Evolutionary conservation across 1,140 invertebrate genomes (phyloP).

Genomic region (Hylyphantes graminicola): DNA sequence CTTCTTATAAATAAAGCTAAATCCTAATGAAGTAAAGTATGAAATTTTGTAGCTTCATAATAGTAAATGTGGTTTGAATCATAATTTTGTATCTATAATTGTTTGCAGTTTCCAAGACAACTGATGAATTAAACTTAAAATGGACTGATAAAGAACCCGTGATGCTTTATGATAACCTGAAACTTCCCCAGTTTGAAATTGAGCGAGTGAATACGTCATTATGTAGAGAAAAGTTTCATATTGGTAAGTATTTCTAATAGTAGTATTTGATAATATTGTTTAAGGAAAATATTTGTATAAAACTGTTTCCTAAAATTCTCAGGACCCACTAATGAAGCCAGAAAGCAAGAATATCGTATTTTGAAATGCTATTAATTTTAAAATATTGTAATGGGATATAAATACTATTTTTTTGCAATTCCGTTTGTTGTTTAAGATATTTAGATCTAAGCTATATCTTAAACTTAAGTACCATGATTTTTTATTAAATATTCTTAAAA

Average conservation of each 20-base stretch:
- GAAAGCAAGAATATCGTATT: too few relatives aligned
- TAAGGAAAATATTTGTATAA: background rate
- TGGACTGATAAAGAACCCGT: constrained; percentile 82
- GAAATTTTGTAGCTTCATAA: background rate
- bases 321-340: too few relatives aligned
- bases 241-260: constrained; percentile 66
- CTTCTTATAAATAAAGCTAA: background rate
- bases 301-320: too few relatives aligned
- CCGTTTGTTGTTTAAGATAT: too few relatives aligned
- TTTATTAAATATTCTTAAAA: too few relatives aligned
- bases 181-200: constrained; percentile 79
- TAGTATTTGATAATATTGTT: background rate
- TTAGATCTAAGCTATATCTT: too few relatives aligned
- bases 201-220: constrained; percentile 63
- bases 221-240: constrained; percentile 72
- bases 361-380: too few relatives aligned
- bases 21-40: background rate
- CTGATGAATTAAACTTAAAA: constrained; percentile 77
- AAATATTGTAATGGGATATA: too few relatives aligned
- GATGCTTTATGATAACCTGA: constrained; percentile 78
- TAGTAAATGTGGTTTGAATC: too few relatives aligned
- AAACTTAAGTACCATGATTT: too few relatives aligned
- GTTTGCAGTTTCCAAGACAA: constrained; percentile 71
- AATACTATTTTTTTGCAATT: too few relatives aligned
- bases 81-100: constrained; percentile 55